Percentiles rank a stretch among this genome's conserved stretches.
Conservation (phyloP, 2,113 vertebrate species). For the Trichomycterus rosablanca region DNA sequence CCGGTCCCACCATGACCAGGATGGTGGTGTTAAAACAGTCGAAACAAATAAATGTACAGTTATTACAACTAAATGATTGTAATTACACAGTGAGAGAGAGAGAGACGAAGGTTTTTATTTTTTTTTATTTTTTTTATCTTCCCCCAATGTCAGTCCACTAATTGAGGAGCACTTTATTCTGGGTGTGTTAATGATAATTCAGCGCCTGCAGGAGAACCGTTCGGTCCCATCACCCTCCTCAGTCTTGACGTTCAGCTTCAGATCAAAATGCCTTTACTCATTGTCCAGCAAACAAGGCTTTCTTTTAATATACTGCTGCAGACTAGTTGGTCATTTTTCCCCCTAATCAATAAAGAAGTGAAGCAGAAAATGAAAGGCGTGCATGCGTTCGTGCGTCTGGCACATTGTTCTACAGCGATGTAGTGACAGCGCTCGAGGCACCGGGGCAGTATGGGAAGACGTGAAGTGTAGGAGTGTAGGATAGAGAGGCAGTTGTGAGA, state of each 20-base stretch:
- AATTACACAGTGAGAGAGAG: no score
- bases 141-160: conserved; percentile 46
- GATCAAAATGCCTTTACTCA: conserved; percentile 76
- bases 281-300: conserved; percentile 76
- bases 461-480: conserved; percentile 52
- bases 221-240: conserved; percentile 59
- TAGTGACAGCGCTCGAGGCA: conserved; percentile 64
- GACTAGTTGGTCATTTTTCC: conserved; percentile 76
- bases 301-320: conserved; percentile 75
- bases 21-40: no score
- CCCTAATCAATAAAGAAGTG: conserved; percentile 74
- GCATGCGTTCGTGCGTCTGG: conserved; percentile 13
- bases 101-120: no score
- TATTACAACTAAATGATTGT: no score
- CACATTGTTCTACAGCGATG: conserved; percentile 53
- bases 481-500: conserved; percentile 57
- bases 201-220: conserved; percentile 39
- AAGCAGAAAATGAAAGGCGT: conserved; percentile 76
- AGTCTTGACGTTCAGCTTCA: conserved; percentile 67
- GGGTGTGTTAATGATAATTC: conserved; percentile 72
- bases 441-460: conserved; percentile 49
- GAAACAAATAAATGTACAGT: no score
- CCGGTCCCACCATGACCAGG: no score
- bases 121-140: no score
- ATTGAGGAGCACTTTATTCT: conserved; percentile 62